A percentile compares a stretch with the other conserved stretches of the same genome.
Evolutionary conservation across 2,888 invertebrate genomes (phyloP).

Genomic region (Chrysolina haemoptera): DNA sequence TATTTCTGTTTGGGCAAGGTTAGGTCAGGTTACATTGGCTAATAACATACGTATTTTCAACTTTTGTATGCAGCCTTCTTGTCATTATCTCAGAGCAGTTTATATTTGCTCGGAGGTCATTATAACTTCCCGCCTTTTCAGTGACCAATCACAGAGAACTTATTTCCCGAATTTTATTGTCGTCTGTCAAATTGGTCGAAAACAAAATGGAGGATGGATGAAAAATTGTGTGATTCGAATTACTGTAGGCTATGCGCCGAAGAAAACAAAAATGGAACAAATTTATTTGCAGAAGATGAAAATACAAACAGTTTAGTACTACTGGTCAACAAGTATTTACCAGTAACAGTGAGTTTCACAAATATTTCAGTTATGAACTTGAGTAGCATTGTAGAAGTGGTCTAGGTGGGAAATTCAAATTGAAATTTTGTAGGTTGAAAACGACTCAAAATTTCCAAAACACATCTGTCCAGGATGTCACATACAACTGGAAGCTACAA

Average conservation of each 20-base stretch:
- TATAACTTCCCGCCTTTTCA: too few relatives aligned
- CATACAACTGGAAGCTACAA: slow-evolving; percentile 82
- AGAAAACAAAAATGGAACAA: slow-evolving; percentile 79
- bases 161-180: too few relatives aligned
- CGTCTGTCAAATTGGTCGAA: slow-evolving; percentile 1
- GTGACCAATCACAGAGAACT: too few relatives aligned
- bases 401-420: slow-evolving; percentile 59
- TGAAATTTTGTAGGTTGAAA: slow-evolving; percentile 73
- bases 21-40: too few relatives aligned
- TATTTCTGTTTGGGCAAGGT: too few relatives aligned
- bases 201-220: slow-evolving; percentile 29
- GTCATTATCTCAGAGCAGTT: too few relatives aligned
- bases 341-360: slow-evolving; percentile 76
- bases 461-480: slow-evolving; percentile 85
- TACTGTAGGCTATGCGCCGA: slow-evolving; percentile 85
- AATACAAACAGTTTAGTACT: slow-evolving; percentile 76
- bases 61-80: too few relatives aligned
- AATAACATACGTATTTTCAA: too few relatives aligned
- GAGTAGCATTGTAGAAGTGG: slow-evolving; percentile 53
- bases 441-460: slow-evolving; percentile 80
- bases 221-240: slow-evolving; percentile 76
- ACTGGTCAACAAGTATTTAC: slow-evolving; percentile 82
- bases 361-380: slow-evolving; percentile 60
- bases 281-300: slow-evolving; percentile 75
- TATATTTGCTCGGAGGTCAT: too few relatives aligned